Evolutionary conservation across 2,888 invertebrate species (phyloP).

Genomic region (Nemurella pictetii): DNA sequence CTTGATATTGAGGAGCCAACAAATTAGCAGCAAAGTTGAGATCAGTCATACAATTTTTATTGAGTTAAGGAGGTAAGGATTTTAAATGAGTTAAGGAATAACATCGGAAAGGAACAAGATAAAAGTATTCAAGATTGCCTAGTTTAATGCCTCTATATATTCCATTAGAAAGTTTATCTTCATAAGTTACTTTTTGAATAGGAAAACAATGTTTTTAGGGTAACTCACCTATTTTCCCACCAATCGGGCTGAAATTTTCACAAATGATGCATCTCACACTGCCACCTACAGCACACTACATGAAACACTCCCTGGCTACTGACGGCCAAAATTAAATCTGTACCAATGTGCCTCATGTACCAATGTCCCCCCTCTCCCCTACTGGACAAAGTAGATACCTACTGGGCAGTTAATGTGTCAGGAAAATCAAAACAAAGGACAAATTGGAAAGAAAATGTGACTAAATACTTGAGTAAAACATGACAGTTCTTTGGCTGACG

Average conservation of each 20-base stretch:
- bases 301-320: not conserved
- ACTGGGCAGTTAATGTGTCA: too few species aligned
- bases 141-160: not conserved
- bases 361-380: constrained; percentile 12
- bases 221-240: not conserved
- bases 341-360: constrained; percentile 8
- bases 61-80: too few species aligned
- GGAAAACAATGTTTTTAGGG: not conserved
- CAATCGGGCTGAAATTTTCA: not conserved
- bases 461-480: too few species aligned
- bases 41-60: too few species aligned
- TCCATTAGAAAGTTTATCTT: not conserved
- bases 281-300: not conserved
- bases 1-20: too few species aligned
- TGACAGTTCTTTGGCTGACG: too few species aligned
- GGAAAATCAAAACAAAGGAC: too few species aligned
- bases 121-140: not conserved
- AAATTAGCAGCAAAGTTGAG: too few species aligned
- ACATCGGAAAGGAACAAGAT: not conserved
- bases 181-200: not conserved
- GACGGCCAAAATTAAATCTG: not conserved
- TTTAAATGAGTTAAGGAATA: not conserved
- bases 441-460: too few species aligned
- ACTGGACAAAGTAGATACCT: too few species aligned
- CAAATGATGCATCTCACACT: not conserved